Percentiles rank a stretch among this genome's conserved stretches.
Conservation (phyloP, 2,797 vertebrate species). For the Momotus momota region DNA sequence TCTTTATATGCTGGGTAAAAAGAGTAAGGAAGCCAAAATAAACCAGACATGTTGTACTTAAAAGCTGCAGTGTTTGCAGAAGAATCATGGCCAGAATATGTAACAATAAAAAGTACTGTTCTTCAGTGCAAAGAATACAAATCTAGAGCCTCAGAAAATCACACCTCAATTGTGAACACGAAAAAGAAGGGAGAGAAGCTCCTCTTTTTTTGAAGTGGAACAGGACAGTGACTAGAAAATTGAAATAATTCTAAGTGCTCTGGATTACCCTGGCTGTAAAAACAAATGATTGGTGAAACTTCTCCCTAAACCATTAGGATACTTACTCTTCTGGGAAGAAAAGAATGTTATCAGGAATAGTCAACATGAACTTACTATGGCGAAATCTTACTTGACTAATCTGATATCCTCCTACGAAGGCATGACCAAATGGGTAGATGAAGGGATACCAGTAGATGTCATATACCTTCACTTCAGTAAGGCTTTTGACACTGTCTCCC, state of each 20-base stretch:
- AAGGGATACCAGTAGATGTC: no score
- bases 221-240: neutral
- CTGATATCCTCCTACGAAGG: no score
- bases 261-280: neutral
- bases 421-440: no score
- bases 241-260: neutral
- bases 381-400: no score
- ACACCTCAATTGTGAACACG: neutral
- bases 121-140: neutral
- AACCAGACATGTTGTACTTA: slow-evolving; percentile 19
- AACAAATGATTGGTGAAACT: neutral
- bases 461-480: no score
- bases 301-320: neutral
- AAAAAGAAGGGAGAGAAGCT: neutral
- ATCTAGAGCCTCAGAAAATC: neutral
- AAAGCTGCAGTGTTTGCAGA: slow-evolving; percentile 25
- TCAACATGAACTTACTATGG: no score
- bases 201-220: neutral
- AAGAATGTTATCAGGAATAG: no score
- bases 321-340: neutral
- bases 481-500: no score
- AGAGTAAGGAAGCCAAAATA: slow-evolving; percentile 41
- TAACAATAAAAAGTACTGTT: neutral
- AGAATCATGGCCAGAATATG: neutral
- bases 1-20: neutral